These are phyloP conservation scores for Bubalus kerabau DNA, from an alignment of 2,113 vertebrate species.

Conservation along the genomic window DNA sequence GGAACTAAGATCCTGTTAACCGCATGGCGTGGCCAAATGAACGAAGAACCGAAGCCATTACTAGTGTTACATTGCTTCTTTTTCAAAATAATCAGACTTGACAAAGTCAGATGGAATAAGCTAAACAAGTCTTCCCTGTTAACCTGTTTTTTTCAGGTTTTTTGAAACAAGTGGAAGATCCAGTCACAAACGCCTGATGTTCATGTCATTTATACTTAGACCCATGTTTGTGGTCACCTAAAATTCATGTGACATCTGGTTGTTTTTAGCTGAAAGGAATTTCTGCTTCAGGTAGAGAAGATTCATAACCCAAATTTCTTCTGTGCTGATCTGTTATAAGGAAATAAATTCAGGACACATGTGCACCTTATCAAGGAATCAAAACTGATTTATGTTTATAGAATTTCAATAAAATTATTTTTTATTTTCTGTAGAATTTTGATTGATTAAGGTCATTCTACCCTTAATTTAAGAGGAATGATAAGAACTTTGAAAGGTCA, in stretches of 20 bases:
- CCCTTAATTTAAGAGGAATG: conserved; percentile 57
- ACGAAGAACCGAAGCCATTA: not conserved
- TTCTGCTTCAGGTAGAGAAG: conserved; percentile 47
- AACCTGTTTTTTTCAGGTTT: not conserved
- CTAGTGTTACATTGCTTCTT: not conserved
- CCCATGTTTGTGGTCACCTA: not conserved
- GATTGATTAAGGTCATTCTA: conserved; percentile 46
- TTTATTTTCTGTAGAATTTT: conserved; percentile 37
- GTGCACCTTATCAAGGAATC: not conserved
- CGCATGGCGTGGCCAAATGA: not conserved
- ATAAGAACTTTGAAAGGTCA: conserved; percentile 72
- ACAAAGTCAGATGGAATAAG: not conserved
- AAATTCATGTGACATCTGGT: conserved; percentile 49
- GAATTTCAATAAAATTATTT: conserved; percentile 11
- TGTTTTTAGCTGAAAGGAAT: conserved; percentile 48
- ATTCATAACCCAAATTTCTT: conserved; percentile 37
- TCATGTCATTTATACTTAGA: conserved; percentile 1
- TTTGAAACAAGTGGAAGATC: conserved; percentile 21
- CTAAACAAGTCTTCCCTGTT: not conserved
- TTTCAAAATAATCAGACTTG: conserved; percentile 26
- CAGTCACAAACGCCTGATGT: not conserved
- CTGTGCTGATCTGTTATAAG: not conserved
- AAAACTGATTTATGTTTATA: not conserved
- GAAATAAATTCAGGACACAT: not conserved
- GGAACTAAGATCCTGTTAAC: not conserved